These are phyloP conservation scores for Corythoichthys haematopterus DNA, from an alignment of 2,113 vertebrate genomes.

Conservation along the genomic window DNA sequence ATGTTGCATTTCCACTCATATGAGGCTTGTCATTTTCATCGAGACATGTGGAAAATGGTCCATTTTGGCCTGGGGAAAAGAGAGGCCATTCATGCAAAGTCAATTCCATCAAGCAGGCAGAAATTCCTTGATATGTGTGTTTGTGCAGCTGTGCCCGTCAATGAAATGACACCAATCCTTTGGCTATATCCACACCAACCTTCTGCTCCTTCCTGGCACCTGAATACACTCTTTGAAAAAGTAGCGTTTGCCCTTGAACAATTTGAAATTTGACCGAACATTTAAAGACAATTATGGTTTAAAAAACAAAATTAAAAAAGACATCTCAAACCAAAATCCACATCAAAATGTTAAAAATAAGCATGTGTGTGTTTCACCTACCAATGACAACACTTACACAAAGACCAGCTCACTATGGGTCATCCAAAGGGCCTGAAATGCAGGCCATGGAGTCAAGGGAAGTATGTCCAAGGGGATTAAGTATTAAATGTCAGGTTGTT, in stretches of 20 bases:
- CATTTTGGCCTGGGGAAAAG: slow-evolving; percentile 50
- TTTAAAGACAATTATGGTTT: neutral
- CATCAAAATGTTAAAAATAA: neutral
- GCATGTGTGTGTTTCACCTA: slow-evolving; percentile 33
- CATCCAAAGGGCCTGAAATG: slow-evolving; percentile 81
- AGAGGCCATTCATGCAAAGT: slow-evolving; percentile 83
- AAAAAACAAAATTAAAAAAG: neutral
- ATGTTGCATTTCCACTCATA: slow-evolving; percentile 39
- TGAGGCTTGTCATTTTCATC: slow-evolving; percentile 81
- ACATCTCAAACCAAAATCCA: neutral
- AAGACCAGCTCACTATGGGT: slow-evolving; percentile 72
- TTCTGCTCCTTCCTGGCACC: slow-evolving; percentile 18
- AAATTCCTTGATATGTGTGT: slow-evolving; percentile 88
- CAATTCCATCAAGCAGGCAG: slow-evolving; percentile 84
- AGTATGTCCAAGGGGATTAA: slow-evolving; percentile 77
- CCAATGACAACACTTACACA: slow-evolving; percentile 49
- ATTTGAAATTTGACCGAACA: slow-evolving; percentile 9
- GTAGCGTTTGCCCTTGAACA: neutral
- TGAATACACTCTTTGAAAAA: slow-evolving; percentile 1
- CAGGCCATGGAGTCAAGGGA: slow-evolving; percentile 49
- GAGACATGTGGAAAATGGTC: slow-evolving; percentile 90
- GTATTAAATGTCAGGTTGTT: slow-evolving; percentile 81
- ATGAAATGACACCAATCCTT: slow-evolving; percentile 87
- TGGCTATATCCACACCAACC: slow-evolving; percentile 65
- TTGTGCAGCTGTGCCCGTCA: slow-evolving; percentile 92